phyloP scores from a whole-genome alignment of 2,888 invertebrate species.

The Acrobasis consociella region DNA sequence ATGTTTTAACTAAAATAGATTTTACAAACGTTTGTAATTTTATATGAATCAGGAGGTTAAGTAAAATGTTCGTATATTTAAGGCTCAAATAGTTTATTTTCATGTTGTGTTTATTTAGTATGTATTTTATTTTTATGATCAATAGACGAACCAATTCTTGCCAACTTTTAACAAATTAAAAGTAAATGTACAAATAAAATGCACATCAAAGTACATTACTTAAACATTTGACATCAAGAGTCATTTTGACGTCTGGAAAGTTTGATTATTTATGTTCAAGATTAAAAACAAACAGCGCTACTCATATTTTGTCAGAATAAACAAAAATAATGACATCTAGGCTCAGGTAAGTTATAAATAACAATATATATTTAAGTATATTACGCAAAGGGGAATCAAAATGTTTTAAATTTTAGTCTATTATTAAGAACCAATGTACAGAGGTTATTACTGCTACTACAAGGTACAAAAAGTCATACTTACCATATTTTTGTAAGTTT shows the following conservation, averaged over 20 bases:
- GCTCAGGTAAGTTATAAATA: neutral
- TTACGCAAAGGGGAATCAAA: neutral
- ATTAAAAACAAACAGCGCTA: constrained; percentile 8
- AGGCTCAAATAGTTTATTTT: no score
- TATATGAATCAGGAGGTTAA: no score
- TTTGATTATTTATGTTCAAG: constrained; percentile 21
- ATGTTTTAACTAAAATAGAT: no score
- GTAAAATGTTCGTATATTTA: no score
- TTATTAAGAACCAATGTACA: no score
- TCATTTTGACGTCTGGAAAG: constrained; percentile 27
- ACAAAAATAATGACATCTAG: neutral
- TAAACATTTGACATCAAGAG: neutral
- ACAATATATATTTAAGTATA: no score
- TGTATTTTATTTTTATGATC: neutral
- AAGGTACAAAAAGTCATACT: no score
- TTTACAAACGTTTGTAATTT: no score
- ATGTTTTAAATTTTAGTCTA: neutral
- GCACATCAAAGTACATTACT: neutral
- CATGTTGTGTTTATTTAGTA: neutral
- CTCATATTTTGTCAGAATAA: constrained; percentile 1
- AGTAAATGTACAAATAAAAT: neutral
- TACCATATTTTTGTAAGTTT: no score
- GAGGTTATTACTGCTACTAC: no score
- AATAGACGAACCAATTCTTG: neutral
- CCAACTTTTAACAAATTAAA: neutral